Conservation (phyloP, 2,113 vertebrate genomes). For the Lepisosteus oculatus region DNA sequence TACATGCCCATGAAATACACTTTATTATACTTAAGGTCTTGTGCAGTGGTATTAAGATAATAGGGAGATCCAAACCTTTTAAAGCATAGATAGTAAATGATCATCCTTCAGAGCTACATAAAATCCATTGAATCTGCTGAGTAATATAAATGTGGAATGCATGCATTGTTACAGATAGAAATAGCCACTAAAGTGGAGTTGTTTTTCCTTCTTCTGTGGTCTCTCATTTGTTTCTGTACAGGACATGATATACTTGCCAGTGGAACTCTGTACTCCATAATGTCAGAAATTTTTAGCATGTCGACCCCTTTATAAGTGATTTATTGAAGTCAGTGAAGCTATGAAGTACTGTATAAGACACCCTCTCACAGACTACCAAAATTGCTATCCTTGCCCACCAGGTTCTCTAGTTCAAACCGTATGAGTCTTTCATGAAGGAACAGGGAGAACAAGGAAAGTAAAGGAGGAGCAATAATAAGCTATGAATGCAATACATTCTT, state of each 20-base stretch:
- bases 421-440: too few relatives aligned
- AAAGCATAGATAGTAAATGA: conserved; percentile 27
- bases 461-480: too few relatives aligned
- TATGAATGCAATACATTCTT: too few relatives aligned
- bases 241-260: conserved; percentile 38
- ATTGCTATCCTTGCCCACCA: too few relatives aligned
- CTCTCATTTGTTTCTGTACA: conserved; percentile 38
- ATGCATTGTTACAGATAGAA: conserved; percentile 16
- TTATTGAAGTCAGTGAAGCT: conserved; percentile 28
- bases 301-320: conserved; percentile 39
- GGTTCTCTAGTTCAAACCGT: too few relatives aligned
- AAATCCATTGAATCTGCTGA: conserved; percentile 12
- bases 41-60: conserved; percentile 11
- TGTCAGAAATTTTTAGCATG: conserved; percentile 44
- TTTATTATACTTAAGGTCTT: conserved; percentile 12
- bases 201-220: conserved; percentile 25
- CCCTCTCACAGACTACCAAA: not conserved
- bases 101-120: conserved; percentile 17
- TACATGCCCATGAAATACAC: too few relatives aligned
- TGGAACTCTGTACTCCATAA: conserved; percentile 40
- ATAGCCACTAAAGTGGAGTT: conserved; percentile 9
- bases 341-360: conserved; percentile 26
- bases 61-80: conserved; percentile 22
- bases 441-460: too few relatives aligned
- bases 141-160: not conserved